These are phyloP conservation scores for Bombus haemorrhoidalis DNA, from an alignment of 1,140 invertebrate species.

Conservation along the genomic window DNA sequence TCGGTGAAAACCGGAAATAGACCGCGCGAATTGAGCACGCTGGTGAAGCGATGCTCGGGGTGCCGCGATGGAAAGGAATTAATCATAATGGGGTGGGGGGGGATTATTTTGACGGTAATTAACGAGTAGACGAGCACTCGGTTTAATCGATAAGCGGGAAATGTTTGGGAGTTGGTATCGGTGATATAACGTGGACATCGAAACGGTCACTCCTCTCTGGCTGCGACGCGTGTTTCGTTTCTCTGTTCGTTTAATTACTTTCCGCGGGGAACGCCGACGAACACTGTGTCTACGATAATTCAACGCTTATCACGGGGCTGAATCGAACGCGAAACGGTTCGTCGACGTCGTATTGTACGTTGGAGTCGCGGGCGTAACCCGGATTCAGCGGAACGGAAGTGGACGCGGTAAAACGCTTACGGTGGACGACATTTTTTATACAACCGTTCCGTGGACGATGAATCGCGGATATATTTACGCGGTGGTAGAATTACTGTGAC, in stretches of 20 bases:
- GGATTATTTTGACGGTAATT: constrained; percentile 47
- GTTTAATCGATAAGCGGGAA: constrained; percentile 26
- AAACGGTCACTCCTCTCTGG: neutral
- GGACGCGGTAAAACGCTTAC: constrained; percentile 4
- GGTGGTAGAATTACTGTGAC: constrained; percentile 1
- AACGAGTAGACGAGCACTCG: constrained; percentile 29
- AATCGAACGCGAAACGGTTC: constrained; percentile 24
- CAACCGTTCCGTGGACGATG: neutral
- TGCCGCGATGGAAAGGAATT: constrained; percentile 4
- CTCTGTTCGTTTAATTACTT: constrained; percentile 33
- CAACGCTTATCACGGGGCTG: constrained; percentile 10
- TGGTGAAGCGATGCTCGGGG: neutral
- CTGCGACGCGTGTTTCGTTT: neutral
- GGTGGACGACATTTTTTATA: neutral
- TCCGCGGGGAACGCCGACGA: neutral
- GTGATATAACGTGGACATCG: constrained; percentile 4
- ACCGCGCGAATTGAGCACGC: constrained; percentile 30
- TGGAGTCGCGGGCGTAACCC: neutral
- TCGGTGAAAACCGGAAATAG: constrained; percentile 34
- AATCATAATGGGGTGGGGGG: constrained; percentile 20
- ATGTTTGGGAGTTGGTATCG: constrained; percentile 2
- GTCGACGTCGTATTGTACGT: neutral
- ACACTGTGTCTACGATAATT: constrained; percentile 34
- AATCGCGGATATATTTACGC: neutral
- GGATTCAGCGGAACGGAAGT: neutral